Evolutionary conservation across 2,797 vertebrate genomes (phyloP).

Genomic region (Pangasius djambal): DNA sequence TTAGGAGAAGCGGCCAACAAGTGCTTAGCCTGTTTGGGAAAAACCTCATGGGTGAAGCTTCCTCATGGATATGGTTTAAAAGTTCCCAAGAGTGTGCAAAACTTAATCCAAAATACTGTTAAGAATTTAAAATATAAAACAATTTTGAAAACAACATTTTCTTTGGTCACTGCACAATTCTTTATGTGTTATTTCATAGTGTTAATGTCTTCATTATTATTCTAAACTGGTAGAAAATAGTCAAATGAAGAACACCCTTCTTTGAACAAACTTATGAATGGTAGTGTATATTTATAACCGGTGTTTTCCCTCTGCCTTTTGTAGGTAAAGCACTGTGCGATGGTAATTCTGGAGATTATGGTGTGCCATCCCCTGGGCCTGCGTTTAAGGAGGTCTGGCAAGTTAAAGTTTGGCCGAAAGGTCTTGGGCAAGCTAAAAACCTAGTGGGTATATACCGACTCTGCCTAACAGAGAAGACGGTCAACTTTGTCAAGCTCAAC

Average conservation of each 20-base stretch:
- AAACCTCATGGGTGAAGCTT: background rate
- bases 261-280: background rate
- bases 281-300: background rate
- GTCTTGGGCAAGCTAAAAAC: constrained; percentile 80
- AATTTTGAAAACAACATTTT: background rate
- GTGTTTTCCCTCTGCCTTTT: constrained; percentile 29
- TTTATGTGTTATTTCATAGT: background rate
- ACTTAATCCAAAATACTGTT: background rate
- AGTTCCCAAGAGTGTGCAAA: background rate
- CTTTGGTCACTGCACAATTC: background rate
- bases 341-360: constrained; percentile 69
- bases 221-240: background rate
- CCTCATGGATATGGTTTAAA: background rate
- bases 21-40: background rate
- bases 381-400: constrained; percentile 88
- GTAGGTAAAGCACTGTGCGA: constrained; percentile 75
- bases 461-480: constrained; percentile 82
- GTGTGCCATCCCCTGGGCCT: constrained; percentile 74
- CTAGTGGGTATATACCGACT: constrained; percentile 81
- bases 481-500: constrained; percentile 84
- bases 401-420: constrained; percentile 84
- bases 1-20: background rate
- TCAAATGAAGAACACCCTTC: background rate
- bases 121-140: background rate
- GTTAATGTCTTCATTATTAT: background rate